These are phyloP conservation scores for Catharus bicknelli DNA, from an alignment of 2,113 vertebrate species.

Conservation along the genomic window DNA sequence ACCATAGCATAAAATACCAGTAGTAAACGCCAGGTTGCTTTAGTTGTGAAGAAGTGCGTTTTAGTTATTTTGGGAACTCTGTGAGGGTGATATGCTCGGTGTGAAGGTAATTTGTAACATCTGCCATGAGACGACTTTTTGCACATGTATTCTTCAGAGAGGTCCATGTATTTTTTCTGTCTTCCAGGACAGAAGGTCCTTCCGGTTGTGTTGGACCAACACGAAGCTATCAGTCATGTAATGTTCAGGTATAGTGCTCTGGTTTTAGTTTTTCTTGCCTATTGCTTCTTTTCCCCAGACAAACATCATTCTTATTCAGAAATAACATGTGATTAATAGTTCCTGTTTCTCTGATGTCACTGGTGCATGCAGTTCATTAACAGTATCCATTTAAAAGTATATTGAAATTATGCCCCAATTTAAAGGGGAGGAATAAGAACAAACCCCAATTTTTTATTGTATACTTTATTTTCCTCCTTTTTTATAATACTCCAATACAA, in stretches of 20 bases:
- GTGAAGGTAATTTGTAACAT: neutral
- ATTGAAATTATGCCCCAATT: neutral
- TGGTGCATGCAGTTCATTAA: neutral
- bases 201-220: constrained; percentile 86
- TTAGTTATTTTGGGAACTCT: neutral
- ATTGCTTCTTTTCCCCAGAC: neutral
- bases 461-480: neutral
- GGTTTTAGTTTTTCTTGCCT: neutral
- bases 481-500: neutral
- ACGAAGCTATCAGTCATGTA: constrained; percentile 85
- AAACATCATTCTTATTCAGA: neutral
- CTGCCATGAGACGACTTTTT: neutral
- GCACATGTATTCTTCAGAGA: neutral
- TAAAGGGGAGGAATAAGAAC: neutral
- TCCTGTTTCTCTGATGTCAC: neutral
- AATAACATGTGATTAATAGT: neutral
- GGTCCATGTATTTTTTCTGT: neutral
- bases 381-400: neutral
- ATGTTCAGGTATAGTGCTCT: constrained; percentile 80
- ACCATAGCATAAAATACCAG: neutral
- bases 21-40: neutral
- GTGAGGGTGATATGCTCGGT: neutral
- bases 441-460: neutral
- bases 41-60: neutral
- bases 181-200: constrained; percentile 83